Evolutionary conservation across 1,140 invertebrate species (phyloP), one percentile per base, ranked within the genome.

Genomic region (Eupristina koningsbergeri): DNA sequence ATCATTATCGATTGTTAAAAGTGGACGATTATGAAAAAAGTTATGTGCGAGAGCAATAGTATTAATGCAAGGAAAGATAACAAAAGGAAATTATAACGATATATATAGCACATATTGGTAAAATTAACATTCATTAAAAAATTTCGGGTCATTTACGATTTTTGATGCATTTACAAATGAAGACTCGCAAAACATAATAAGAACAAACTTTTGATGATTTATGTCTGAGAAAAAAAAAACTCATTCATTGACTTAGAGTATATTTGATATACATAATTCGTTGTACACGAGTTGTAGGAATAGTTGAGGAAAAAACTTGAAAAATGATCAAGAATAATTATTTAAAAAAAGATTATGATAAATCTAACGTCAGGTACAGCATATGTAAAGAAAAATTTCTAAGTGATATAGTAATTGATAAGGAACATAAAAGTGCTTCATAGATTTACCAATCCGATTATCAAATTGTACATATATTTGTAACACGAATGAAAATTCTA

Each of bases 381-480:
- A 78, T 63, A 85, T 84, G 41, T 69, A 78, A 80, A 85, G 39
- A 85, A 71, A 81, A 85, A 73, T 76, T 85, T 85, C 45, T 71
- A 85, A 85, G 84, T 85, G 84, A 85, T 85, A 85, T 77, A 81
- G 71, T 81, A 74, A 81, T 81, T 81, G 73, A 78, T 85, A 85
- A 81, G 81, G 84, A 85, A 85, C 45, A 85, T 81, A 85, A 77
- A 84, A 85, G 84, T 81, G 84, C 85, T 86, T 84, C 53, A 80
- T 84, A 81, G 80, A 86, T 81, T 84, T 81, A 81, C 22, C 82
- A 76, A 77, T 77, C 39, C 45, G 67, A 84, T 74, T 80, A 84
- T 76, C 84, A 84, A 85, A 84, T 80, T 87, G 86, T 87, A 87
- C 76, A 87, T 87, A 87, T 85, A 78, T 86, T 86, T 87, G 85